A percentile compares a stretch with the other conserved stretches of the same genome.
These are phyloP conservation scores for Neoitamus cyanurus DNA, from an alignment of 2,888 invertebrate species.

Conservation along the genomic window DNA sequence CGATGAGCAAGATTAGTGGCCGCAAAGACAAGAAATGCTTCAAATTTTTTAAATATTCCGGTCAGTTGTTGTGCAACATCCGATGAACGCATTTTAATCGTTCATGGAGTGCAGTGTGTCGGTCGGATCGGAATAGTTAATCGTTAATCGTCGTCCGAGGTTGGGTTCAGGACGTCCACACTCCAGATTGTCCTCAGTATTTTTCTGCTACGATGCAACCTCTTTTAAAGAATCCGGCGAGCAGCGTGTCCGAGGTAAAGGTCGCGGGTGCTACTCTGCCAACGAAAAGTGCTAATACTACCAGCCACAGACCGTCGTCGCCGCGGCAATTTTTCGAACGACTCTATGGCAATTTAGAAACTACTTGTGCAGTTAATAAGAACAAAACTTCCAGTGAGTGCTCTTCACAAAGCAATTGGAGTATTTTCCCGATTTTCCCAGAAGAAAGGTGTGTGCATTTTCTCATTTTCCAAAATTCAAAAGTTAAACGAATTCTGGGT, in stretches of 20 bases:
- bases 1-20: background rate
- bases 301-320: slow-evolving; percentile 73
- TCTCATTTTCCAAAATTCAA: background rate
- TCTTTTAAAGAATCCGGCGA: background rate
- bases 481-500: background rate
- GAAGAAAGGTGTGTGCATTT: slow-evolving; percentile 60
- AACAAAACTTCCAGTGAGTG: slow-evolving; percentile 47
- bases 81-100: background rate
- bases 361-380: slow-evolving; percentile 1
- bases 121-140: background rate
- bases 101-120: background rate
- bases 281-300: background rate
- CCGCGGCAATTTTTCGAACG: slow-evolving; percentile 84
- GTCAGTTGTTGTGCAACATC: slow-evolving; percentile 24
- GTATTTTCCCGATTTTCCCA: slow-evolving; percentile 63
- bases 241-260: background rate
- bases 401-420: slow-evolving; percentile 63
- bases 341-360: slow-evolving; percentile 76
- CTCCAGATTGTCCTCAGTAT: background rate
- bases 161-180: no score
- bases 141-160: background rate
- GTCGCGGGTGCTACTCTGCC: background rate
- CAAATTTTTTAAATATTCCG: background rate
- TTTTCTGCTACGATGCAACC: background rate
- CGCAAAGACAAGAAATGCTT: slow-evolving; percentile 16